Evolutionary conservation across 2,888 invertebrate genomes (phyloP), one percentile per base, ranked within the genome.

Genomic region (Pelosia muscerda): DNA sequence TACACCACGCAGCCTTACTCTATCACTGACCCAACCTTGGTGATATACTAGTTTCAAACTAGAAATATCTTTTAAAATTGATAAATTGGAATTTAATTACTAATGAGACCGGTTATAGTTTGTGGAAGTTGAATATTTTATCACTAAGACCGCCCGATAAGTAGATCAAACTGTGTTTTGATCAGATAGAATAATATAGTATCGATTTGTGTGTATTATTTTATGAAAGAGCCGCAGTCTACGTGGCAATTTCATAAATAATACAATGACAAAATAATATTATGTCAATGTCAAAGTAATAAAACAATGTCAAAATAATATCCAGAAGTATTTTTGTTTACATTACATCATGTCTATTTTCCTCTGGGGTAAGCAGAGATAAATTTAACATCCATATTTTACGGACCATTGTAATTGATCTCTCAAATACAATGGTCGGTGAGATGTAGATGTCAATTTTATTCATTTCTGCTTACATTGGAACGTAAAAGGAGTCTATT

Each of bases 1-100:
- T 88, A 84, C 81, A 87, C 84, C 78, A 83, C 81, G 82, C 79
- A 76, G 81, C 79, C 82, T 83, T 75, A 78, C 69, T 84, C 78
- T 76, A 76, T 81, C 81, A 82, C 78, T 23, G 19, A 81, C 73
- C 73, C 81, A 79, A 85, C 86, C 84, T 86, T 85, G 79, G 73
- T 72, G 69, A 77, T 78, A 74, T 67, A 69, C 70, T 74, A 65
- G 61, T 69, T 68, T 60, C 60, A 59, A 66, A 69, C 62, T 63
- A 53, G 62, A 70, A 68, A 69, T 61, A 73, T 71, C 61, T 76
- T 71, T 63, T 55, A 59, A 72, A 72, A 55, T 71, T 73, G 63
- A 61, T 26, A 63, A 67, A 67, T 63, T 22, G 56, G 53, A 69
- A 60, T 71, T 63, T 31, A 28, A 28, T 74, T 63, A 75, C 68